phyloP scores from a whole-genome alignment of 2,888 invertebrate species.

The Agriotes lineatus region DNA sequence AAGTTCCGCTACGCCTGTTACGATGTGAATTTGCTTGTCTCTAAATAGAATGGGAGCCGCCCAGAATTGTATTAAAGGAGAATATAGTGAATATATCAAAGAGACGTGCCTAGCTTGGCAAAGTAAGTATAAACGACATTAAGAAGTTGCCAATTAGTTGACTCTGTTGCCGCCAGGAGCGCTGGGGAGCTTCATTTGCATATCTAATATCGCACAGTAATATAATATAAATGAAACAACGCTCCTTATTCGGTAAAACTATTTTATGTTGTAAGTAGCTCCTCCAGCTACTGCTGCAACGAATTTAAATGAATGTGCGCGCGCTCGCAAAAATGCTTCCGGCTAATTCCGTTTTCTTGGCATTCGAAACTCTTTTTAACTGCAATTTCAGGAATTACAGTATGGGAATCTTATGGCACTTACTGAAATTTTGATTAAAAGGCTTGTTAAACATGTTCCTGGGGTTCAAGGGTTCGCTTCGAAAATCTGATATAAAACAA shows the following conservation, averaged over 20 bases:
- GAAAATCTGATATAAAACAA: too few species aligned
- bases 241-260: conserved; percentile 43
- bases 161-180: conserved; percentile 63
- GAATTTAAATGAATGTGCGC: conserved; percentile 2
- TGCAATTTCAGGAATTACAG: too few species aligned
- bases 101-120: conserved; percentile 66
- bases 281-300: conserved; percentile 17
- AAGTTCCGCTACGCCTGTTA: conserved; percentile 33
- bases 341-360: too few species aligned
- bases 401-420: too few species aligned
- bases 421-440: too few species aligned
- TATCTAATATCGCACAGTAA: conserved; percentile 66
- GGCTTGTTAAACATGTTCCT: too few species aligned
- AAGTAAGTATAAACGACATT: conserved; percentile 68
- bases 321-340: background rate
- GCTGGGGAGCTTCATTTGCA: conserved; percentile 63
- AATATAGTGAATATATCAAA: conserved; percentile 65
- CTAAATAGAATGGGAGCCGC: conserved; percentile 45
- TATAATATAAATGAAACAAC: conserved; percentile 64
- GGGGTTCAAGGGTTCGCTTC: too few species aligned
- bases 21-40: conserved; percentile 49
- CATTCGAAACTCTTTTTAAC: too few species aligned
- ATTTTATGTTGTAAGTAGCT: conserved; percentile 43
- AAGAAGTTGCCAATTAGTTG: conserved; percentile 68
- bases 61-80: conserved; percentile 62